A percentile compares a stretch with the other conserved stretches of the same genome.
Evolutionary conservation across 2,113 vertebrate species (phyloP).

Genomic region (Hemiscyllium ocellatum): DNA sequence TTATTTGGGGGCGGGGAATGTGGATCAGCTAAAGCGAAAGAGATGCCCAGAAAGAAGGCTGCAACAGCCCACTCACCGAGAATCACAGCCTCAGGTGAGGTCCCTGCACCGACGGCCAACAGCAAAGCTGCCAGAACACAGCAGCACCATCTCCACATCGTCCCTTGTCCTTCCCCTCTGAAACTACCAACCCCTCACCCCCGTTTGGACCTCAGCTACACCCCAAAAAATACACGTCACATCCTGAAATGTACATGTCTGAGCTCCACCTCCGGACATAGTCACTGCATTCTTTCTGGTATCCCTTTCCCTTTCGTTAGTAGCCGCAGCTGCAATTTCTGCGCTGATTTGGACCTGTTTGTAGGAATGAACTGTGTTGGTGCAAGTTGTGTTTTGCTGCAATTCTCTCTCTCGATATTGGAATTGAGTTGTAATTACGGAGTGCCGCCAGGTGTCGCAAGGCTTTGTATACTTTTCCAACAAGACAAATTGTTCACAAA

Average conservation of each 20-base stretch:
- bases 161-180: too few relatives aligned
- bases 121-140: not conserved
- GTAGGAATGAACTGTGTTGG: not conserved
- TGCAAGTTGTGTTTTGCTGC: not conserved
- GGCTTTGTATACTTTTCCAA: too few relatives aligned
- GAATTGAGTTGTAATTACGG: not conserved
- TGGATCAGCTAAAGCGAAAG: not conserved
- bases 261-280: not conserved
- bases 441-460: not conserved
- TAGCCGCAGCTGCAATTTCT: fast-evolving
- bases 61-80: not conserved
- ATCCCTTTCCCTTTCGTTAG: too few relatives aligned
- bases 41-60: not conserved
- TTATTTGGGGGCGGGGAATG: too few relatives aligned
- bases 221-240: not conserved
- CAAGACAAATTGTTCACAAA: not conserved
- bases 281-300: not conserved
- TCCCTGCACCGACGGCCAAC: not conserved
- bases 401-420: not conserved
- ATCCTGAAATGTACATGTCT: not conserved
- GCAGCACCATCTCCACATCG: not conserved
- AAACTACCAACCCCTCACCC: not conserved
- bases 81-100: too few relatives aligned
- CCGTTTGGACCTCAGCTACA: not conserved
- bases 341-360: not conserved